These are phyloP conservation scores for Ectemnius continuus DNA, from an alignment of 2,888 invertebrate species.

Conservation along the genomic window DNA sequence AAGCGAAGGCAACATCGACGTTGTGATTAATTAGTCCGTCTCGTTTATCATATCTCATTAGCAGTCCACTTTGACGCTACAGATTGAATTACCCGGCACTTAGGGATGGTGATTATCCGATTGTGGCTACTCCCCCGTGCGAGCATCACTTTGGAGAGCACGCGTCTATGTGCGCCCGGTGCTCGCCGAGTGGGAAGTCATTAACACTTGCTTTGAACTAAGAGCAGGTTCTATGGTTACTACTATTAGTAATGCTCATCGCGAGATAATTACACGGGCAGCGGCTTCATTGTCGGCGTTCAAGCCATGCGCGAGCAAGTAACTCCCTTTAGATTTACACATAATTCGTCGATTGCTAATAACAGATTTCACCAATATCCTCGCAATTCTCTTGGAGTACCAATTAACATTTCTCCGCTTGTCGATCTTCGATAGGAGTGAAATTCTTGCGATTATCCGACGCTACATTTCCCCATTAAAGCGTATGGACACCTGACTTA, in stretches of 20 bases:
- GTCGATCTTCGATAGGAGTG: too few relatives aligned
- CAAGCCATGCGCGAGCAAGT: too few relatives aligned
- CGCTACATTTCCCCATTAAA: too few relatives aligned
- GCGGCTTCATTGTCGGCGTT: constrained; percentile 5
- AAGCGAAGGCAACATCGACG: background rate
- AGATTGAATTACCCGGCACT: background rate
- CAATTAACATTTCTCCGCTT: too few relatives aligned
- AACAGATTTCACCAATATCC: too few relatives aligned
- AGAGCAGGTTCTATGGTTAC: background rate
- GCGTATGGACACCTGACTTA: too few relatives aligned
- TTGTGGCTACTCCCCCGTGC: background rate
- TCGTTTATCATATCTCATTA: constrained; percentile 6
- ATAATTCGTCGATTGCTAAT: too few relatives aligned
- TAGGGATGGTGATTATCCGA: constrained; percentile 2
- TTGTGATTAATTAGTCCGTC: background rate
- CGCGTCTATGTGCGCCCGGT: background rate
- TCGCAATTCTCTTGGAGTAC: too few relatives aligned
- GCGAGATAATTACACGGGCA: constrained; percentile 28
- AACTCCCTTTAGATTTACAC: too few relatives aligned
- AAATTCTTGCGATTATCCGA: too few relatives aligned
- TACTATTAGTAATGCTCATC: constrained; percentile 20
- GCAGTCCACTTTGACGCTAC: background rate
- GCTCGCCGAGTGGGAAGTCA: constrained; percentile 19
- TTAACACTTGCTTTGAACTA: constrained; percentile 31
- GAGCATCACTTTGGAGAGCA: background rate